Evolutionary conservation across 2,888 invertebrate genomes (phyloP), one percentile per base, ranked within the genome.

Genomic region (Poecilobothrus nobilitatus): DNA sequence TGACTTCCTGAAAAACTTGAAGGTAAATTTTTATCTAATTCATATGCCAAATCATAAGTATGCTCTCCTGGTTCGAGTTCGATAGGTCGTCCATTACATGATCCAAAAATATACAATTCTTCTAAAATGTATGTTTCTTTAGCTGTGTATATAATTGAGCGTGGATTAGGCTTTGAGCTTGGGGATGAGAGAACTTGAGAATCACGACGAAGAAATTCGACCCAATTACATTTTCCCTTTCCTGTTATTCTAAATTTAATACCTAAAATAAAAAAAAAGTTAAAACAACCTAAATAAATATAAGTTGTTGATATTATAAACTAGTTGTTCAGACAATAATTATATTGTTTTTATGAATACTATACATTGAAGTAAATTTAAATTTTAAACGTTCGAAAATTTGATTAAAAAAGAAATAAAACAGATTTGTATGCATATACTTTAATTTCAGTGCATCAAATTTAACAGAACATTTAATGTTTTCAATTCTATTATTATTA

Each of bases 171-270:
- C 71, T 80, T 80, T 70, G 76, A 77, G 68, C 74, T 75, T 0
- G 76, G 75, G 20, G 62, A 27, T 18, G 68, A 53, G 2, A 68
- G 62, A 10, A 68, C 34, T 62, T 68, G 65, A 21, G 73, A 70
- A 67, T 80, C 80, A 71, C 80, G 78, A 27, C 79, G 78, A 64
- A 81, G 71, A 66, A 81, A 78, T 74, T 81, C 81, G 70, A 78
- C 77, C 81, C 81, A 81, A 71, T 80, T 80, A 73, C 81, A 81
- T 75, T 81, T 81, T 7, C 81, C 82, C 66, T 81, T 80, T 22
- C 79, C 81, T 37, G 78, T 77, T 9, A 81, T 77, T 74, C 80
- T 79, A n/a, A 80, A 74, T 74, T 78, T 80, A 6, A 81, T 79
- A 22, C 81, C 81, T 81, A 67, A 6, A 75, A 73, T 44, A 6